Conservation (phyloP, 2,797 vertebrate species). For the Acipenser transmontanus region DNA sequence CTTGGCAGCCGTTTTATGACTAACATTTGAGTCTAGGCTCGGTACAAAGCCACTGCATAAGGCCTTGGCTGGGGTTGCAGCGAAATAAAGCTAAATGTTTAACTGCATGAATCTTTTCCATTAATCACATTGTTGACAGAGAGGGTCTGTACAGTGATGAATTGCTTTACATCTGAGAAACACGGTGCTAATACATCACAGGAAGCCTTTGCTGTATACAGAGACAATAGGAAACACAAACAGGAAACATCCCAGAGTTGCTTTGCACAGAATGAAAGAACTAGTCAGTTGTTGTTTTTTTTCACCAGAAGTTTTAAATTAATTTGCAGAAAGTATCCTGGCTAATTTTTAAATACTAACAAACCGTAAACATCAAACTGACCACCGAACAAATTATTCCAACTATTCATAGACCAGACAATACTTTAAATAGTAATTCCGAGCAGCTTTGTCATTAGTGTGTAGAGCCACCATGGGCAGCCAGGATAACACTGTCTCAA, state of each 20-base stretch:
- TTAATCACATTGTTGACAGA: constrained; percentile 52
- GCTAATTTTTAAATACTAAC: background rate
- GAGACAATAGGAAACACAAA: background rate
- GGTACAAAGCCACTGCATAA: background rate
- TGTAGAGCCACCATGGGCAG: too few relatives aligned
- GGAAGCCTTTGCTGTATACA: background rate
- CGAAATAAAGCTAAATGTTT: constrained; percentile 61
- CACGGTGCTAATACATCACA: constrained; percentile 34
- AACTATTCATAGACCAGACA: background rate
- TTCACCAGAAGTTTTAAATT: constrained; percentile 10
- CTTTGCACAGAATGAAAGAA: background rate
- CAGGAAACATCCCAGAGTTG: background rate
- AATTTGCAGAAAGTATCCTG: background rate
- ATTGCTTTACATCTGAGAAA: constrained; percentile 41
- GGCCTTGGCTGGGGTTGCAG: constrained; percentile 40
- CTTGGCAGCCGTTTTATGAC: background rate
- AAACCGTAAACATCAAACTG: background rate
- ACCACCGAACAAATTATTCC: background rate
- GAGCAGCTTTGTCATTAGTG: too few relatives aligned
- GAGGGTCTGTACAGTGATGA: constrained; percentile 47
- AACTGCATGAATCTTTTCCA: constrained; percentile 51
- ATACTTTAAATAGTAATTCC: background rate
- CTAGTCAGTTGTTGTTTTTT: background rate
- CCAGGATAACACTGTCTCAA: too few relatives aligned
- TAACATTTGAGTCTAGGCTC: background rate